Evolutionary conservation across 2,113 vertebrate genomes (phyloP).

Genomic region (Notarius lentiginosus): DNA sequence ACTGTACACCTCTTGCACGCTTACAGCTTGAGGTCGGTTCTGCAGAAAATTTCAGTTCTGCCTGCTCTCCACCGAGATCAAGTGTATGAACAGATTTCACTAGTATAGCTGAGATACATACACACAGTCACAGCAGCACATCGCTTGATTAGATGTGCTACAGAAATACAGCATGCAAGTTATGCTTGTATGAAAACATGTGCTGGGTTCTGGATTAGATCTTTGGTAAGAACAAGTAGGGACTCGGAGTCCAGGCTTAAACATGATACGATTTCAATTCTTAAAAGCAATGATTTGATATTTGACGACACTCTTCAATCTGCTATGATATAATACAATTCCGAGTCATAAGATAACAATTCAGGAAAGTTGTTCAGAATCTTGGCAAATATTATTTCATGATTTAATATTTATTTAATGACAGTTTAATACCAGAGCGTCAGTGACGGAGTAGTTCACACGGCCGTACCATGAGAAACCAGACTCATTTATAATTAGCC

Average conservation of each 20-base stretch:
- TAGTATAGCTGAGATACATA: constrained; percentile 18
- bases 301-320: too few relatives aligned
- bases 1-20: constrained; percentile 50
- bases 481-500: too few relatives aligned
- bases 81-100: constrained; percentile 62
- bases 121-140: not conserved
- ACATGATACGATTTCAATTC: not conserved
- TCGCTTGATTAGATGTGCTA: not conserved
- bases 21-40: constrained; percentile 54
- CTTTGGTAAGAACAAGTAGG: too few relatives aligned
- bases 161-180: not conserved
- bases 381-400: too few relatives aligned
- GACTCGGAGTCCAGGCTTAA: not conserved
- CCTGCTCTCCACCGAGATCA: constrained; percentile 32
- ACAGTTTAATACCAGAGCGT: too few relatives aligned
- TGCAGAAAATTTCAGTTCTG: constrained; percentile 7
- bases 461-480: too few relatives aligned
- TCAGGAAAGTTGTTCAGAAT: too few relatives aligned
- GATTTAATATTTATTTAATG: too few relatives aligned
- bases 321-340: not conserved
- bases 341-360: too few relatives aligned
- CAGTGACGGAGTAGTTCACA: too few relatives aligned
- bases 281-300: too few relatives aligned
- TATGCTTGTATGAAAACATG: not conserved
- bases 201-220: not conserved